Evolutionary conservation across 2,113 vertebrate genomes (phyloP).

Genomic region (Pionites leucogaster): DNA sequence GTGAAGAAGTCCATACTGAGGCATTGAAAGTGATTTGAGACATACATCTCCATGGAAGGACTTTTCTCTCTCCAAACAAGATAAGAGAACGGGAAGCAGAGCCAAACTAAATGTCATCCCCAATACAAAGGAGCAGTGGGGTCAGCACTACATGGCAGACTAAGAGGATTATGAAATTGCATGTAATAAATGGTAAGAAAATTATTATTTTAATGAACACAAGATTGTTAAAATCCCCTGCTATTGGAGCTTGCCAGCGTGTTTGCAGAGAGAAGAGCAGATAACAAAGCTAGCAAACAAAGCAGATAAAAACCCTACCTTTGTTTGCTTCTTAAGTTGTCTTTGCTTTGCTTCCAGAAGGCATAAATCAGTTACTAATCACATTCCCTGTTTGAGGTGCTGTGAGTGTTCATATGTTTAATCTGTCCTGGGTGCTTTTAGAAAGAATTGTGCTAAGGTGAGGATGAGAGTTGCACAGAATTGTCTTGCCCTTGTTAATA

Average conservation of each 20-base stretch:
- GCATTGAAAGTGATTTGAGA: background rate
- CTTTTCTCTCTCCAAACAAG: background rate
- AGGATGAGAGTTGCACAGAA: background rate
- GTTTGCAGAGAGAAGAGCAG: background rate
- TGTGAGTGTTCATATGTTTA: background rate
- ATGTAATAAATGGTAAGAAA: background rate
- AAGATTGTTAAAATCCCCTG: background rate
- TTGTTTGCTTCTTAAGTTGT: background rate
- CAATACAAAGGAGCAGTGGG: background rate
- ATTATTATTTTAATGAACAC: background rate
- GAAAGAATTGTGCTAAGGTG: background rate
- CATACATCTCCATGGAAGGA: background rate
- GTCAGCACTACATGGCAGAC: background rate
- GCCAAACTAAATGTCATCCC: background rate
- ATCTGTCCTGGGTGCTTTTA: background rate
- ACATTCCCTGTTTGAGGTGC: background rate
- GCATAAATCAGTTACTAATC: conserved; percentile 41
- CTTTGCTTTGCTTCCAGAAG: background rate
- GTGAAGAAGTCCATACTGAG: background rate
- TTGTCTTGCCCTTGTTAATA: background rate
- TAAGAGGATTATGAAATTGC: background rate
- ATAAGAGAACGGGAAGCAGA: background rate
- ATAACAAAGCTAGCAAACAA: background rate
- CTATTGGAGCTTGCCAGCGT: background rate
- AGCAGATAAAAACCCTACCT: background rate